phyloP scores from a whole-genome alignment of 2,113 vertebrate genomes.

The Tautogolabrus adspersus region DNA sequence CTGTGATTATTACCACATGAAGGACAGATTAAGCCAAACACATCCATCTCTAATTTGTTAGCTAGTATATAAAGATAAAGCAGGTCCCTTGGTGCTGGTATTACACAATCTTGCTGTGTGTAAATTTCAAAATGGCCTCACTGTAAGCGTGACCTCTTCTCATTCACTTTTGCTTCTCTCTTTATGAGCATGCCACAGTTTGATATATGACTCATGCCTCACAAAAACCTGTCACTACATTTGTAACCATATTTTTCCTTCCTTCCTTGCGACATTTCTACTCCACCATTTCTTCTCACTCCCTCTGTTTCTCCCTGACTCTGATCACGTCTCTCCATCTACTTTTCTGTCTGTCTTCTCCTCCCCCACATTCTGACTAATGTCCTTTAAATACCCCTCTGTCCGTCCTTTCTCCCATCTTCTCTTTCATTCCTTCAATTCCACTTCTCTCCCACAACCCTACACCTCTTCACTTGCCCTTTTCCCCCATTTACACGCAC shows the following conservation, averaged over 20 bases:
- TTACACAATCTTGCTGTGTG: constrained; percentile 1
- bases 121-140: constrained; percentile 20
- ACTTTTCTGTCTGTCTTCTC: constrained; percentile 67
- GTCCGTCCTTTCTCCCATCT: constrained; percentile 44
- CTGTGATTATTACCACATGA: constrained; percentile 5
- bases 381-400: constrained; percentile 70
- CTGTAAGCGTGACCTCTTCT: not conserved
- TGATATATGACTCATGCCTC: constrained; percentile 55
- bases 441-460: constrained; percentile 26
- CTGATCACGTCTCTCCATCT: constrained; percentile 64
- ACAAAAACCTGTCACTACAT: constrained; percentile 38
- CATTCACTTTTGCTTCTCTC: constrained; percentile 23
- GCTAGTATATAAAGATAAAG: not conserved
- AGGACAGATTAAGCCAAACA: not conserved
- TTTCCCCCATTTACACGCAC: constrained; percentile 17
- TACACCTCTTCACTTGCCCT: constrained; percentile 38
- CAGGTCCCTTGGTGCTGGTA: not conserved
- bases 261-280: constrained; percentile 38
- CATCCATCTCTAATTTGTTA: not conserved
- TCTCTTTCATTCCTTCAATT: constrained; percentile 36
- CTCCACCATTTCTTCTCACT: constrained; percentile 35
- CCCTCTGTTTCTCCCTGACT: constrained; percentile 31
- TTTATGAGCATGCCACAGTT: constrained; percentile 33
- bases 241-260: constrained; percentile 40
- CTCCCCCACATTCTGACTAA: constrained; percentile 78